These are phyloP conservation scores for Diploptera punctata DNA, from an alignment of 2,888 invertebrate species.

Conservation along the genomic window DNA sequence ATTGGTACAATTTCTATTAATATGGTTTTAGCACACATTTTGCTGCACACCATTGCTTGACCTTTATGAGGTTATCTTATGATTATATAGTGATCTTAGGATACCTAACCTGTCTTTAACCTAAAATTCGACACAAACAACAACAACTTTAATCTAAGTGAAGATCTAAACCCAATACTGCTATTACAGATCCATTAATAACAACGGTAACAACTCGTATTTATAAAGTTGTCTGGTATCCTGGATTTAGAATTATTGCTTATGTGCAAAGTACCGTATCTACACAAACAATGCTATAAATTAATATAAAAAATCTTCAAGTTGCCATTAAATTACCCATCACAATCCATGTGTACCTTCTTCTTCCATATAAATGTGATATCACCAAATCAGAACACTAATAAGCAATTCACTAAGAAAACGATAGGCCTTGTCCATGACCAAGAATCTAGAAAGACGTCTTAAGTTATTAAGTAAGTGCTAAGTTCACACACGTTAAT, in stretches of 20 bases:
- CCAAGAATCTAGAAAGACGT: background rate
- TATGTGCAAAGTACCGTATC: background rate
- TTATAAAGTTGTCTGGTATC: background rate
- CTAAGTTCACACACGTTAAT: background rate
- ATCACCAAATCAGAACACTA: conserved; percentile 1
- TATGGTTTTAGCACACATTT: background rate
- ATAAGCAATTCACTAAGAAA: conserved; percentile 19
- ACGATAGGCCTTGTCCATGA: conserved; percentile 24
- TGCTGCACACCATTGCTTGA: background rate
- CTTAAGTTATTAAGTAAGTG: background rate
- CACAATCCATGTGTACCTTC: background rate
- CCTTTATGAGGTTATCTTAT: conserved; percentile 4
- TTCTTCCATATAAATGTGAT: background rate
- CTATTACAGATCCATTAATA: background rate
- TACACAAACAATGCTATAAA: background rate
- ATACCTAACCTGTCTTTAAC: conserved; percentile 1
- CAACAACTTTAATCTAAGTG: background rate
- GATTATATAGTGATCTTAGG: background rate
- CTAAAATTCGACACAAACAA: background rate
- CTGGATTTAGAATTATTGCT: background rate
- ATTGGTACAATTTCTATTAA: background rate
- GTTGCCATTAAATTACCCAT: background rate
- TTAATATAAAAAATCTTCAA: background rate
- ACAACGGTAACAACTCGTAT: background rate
- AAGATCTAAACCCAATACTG: background rate